Evolutionary conservation across 2,888 invertebrate species (phyloP), one percentile per base, ranked within the genome.

Genomic region (Campopleginae sp.): DNA sequence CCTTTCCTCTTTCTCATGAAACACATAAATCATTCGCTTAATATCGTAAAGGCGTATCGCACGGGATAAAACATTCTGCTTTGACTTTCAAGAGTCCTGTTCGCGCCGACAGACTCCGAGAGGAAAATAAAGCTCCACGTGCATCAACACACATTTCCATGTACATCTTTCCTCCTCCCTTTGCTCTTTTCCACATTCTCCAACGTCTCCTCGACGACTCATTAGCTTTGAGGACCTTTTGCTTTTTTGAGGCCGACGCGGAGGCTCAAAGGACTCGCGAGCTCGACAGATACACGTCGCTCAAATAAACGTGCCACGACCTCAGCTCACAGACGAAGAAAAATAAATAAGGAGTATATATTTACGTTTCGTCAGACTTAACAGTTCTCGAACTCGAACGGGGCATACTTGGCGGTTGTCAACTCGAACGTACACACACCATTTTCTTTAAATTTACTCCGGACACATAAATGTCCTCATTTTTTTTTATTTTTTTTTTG

Each of bases 221-320:
- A 44, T 58, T 58, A 14, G 27, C 27, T 58, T 58, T 58, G 58
- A 58, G 27, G 58, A 58, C 58, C 58, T 58, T 58, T 58, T 48
- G 48, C 61, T n/a, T 27, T 38, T 48, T 63, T 51, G 14, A 61
- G 61, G 75, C 75, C 75, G 70, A 82, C 75, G 79, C 79, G 78
- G 65, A 85, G 75, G 70, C 46, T 75, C 81, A 71, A 85, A 81
- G 78, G 75, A 79, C 74, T 82, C 31, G 31, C 31, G 61, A 78
- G 44, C 74, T 81, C 17, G 63, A 14, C 65, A 19, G 42, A 71
- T 82, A 31, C 42, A 80, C 31, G 33, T 23, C 17, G 14, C 42
- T 27, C 42, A 63, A 71, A 80, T 44, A 38, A 79, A 31, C 27
- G 44, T 48, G 58, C 27, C n/a, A n/a, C n/a, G n/a, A n/a, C n/a